Evolutionary conservation across 1,140 invertebrate genomes (phyloP).

Genomic region (Drosophila pandora): DNA sequence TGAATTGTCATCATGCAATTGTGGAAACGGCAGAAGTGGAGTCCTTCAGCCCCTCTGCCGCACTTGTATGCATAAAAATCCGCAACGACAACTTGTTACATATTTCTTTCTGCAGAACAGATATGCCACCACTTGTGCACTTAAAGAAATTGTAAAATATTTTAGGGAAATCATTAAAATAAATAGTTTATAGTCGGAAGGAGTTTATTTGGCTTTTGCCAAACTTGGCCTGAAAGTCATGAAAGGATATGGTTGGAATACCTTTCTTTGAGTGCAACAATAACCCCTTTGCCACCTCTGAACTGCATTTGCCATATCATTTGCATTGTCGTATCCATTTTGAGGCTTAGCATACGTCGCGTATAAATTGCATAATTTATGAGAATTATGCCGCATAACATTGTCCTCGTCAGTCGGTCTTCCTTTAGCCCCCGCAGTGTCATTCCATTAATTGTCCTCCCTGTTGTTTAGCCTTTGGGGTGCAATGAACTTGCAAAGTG

Average conservation of each 20-base stretch:
- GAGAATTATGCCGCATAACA: slow-evolving; percentile 79
- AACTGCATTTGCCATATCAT: slow-evolving; percentile 40
- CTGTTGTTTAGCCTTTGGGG: slow-evolving; percentile 60
- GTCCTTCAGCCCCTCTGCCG: slow-evolving; percentile 24
- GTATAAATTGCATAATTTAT: slow-evolving; percentile 82
- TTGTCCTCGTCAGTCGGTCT: slow-evolving; percentile 22
- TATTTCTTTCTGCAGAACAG: slow-evolving; percentile 44
- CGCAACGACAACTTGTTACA: slow-evolving; percentile 65
- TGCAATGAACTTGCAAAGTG: slow-evolving; percentile 77
- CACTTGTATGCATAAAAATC: slow-evolving; percentile 51
- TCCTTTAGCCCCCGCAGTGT: slow-evolving; percentile 8
- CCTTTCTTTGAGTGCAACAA: not conserved
- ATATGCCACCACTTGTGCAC: not conserved
- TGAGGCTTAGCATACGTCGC: slow-evolving; percentile 69
- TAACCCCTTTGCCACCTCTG: not conserved
- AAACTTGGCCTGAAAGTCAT: not conserved
- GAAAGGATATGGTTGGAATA: not conserved
- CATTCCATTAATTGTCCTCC: slow-evolving; percentile 19
- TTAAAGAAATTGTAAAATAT: not conserved
- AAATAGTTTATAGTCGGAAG: too few species aligned
- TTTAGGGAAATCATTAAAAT: too few species aligned
- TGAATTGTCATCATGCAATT: slow-evolving; percentile 59
- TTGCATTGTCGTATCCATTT: slow-evolving; percentile 75
- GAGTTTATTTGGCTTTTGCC: too few species aligned
- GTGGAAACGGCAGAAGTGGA: slow-evolving; percentile 25